Base-by-base conservation (phyloP, 2,888 invertebrate species). In the Lasiommata megera region DNA sequence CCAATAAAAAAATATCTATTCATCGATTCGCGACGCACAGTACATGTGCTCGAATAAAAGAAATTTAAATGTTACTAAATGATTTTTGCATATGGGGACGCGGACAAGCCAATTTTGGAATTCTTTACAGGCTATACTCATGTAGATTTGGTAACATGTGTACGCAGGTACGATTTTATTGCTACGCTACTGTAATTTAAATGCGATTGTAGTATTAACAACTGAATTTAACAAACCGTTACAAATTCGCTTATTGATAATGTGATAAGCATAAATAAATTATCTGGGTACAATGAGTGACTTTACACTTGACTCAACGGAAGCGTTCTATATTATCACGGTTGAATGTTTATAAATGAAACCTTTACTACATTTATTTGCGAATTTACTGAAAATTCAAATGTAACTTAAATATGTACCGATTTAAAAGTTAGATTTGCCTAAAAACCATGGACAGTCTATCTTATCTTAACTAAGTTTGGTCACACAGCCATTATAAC, bases 51-150 rank as follows among this genome's bases (percentile, higher is more conserved):
- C 65, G 63, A 68, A 80, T 77, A 86, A 85, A 81, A 75, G 77
- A 80, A 78, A 80, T 86, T 84, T 84, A 84, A 88, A 86, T 77
- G 77, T 76, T 79, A 76, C 83, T 85, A 88, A 89, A 88, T 83
- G 86, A 84, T 85, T 89, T 90, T 89, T 88, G 82, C 89, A 90
- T 89, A 88, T 87, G 87, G 72, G 40, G 55, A 72, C 61, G 86
- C 72, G 40, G 55, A 72, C 61, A 68, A 58, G 62, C 64, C 54
- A 54, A 63, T 62, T 59, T 55, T 34, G 18, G 60, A 60, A 63
- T 60, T 51, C 53, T 31, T 1, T 46, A 46, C 16, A 31, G 16
- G 11, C 46, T 62, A 73, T 76, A 72, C 73, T 70, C 71, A 82
- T 85, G 82, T 74, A 77, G 60, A 68, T 67, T 60, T 60, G 37